Evolutionary conservation across 35 echinoderm and acorn worm genomes (phyloP), one percentile per base, ranked within the genome.

Genomic region (Amphiura filiformis): DNA sequence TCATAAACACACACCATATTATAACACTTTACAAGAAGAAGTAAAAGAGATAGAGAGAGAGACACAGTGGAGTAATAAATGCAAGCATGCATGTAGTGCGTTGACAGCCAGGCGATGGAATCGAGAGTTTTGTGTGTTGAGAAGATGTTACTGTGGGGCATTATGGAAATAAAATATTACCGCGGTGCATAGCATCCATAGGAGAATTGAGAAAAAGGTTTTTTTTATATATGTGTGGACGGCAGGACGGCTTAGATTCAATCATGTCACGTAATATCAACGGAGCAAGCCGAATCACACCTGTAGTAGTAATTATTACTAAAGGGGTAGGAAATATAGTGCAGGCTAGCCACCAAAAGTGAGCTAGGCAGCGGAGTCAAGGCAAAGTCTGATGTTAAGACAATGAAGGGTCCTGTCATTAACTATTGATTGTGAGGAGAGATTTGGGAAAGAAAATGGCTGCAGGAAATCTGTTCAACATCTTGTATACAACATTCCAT

Each of bases 141-240:
- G 61, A 70, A 70, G 61, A 70, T 70, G 61, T 70, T 26, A 70
- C 61, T 70, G 7, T 70, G 61, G 61, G 61, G 61, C 61, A 70
- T 70, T 70, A 70, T 70, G 61, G 61, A 70, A 70, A 70, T 70
- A 70, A 70, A 70, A 70, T 70, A 70, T 70, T 70, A 70, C 61
- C 61, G 61, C 61, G 28, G 61, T 70, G 61, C 61, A 70, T 52
- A 20, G 44, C 44, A 52, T 52, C 44, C 7, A n/a, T 9, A 17
- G 41, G 61, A 70, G 61, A 70, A 26, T 70, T 70, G 17, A 18
- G 28, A 30, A 70, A 70, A 70, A n/a, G 61, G 61, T 70, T 70
- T 70, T 70, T 52, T 52, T n/a, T n/a, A n/a, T 52, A 52, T 52
- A 20, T 52, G 26, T 70, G 61, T 70, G 61, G 61, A 70, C 61